Conservation (phyloP, 2,888 invertebrate species). For the Selenia dentaria region DNA sequence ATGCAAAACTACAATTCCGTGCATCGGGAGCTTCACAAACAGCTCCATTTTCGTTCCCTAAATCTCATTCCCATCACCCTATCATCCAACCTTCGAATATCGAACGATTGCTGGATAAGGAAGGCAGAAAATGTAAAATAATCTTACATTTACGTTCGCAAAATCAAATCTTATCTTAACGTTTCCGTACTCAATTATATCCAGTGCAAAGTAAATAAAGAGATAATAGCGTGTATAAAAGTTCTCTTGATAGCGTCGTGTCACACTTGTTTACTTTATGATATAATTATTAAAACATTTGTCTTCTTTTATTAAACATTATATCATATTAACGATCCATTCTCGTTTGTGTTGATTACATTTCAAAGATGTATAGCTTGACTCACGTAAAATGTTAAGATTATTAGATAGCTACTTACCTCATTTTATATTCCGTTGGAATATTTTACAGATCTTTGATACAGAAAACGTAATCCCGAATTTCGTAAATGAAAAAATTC, state of each 20-base stretch:
- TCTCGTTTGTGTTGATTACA: conserved; percentile 23
- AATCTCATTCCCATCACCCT: background rate
- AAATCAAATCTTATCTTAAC: conserved; percentile 16
- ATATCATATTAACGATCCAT: conserved; percentile 33
- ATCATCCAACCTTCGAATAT: conserved; percentile 15
- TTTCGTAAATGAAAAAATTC: conserved; percentile 17
- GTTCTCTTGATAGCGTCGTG: conserved; percentile 27
- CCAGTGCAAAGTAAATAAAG: conserved; percentile 12
- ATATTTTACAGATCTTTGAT: conserved; percentile 11
- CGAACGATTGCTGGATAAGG: background rate
- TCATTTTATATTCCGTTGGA: conserved; percentile 5
- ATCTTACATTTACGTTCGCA: conserved; percentile 1
- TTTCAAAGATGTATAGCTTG: conserved; percentile 14
- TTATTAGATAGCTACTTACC: no score
- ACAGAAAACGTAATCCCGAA: conserved; percentile 9
- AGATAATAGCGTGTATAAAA: conserved; percentile 15
- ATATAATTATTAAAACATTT: conserved; percentile 44
- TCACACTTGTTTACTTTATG: conserved; percentile 46
- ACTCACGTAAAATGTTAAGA: conserved; percentile 1
- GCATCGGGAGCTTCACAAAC: background rate
- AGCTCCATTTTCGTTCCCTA: background rate
- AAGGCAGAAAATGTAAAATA: conserved; percentile 11
- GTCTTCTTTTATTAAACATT: conserved; percentile 35
- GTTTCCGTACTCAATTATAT: conserved; percentile 23
- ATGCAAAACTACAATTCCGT: background rate